phyloP scores from a whole-genome alignment of 2,797 vertebrate genomes.

The Limnodromus scolopaceus region DNA sequence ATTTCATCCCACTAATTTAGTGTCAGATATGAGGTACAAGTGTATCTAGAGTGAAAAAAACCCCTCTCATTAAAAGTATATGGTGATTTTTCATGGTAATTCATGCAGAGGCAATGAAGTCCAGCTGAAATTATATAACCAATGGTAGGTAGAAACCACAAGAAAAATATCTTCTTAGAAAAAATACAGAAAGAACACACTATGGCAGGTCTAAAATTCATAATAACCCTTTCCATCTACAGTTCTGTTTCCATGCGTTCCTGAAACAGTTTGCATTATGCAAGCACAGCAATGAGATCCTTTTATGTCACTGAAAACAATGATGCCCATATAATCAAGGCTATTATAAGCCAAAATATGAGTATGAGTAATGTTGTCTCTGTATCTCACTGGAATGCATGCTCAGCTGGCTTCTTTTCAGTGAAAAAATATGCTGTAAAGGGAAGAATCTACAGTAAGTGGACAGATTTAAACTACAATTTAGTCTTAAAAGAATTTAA shows the following conservation, averaged over 20 bases:
- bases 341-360: not conserved
- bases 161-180: not conserved
- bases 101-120: not conserved
- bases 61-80: not conserved
- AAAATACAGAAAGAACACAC: not conserved
- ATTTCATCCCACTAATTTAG: not conserved
- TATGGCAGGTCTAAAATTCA: not conserved
- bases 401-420: not conserved
- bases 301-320: constrained; percentile 2
- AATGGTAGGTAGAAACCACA: not conserved
- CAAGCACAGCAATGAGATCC: not conserved
- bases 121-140: not conserved
- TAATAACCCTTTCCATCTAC: not conserved
- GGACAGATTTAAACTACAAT: not conserved
- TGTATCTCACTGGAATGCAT: not conserved
- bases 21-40: not conserved
- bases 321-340: not conserved
- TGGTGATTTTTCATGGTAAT: not conserved
- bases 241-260: not conserved
- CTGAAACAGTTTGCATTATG: not conserved
- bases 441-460: not conserved
- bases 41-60: not conserved
- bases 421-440: not conserved
- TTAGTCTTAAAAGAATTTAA: constrained; percentile 23
- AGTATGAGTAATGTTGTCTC: not conserved